phyloP scores from a whole-genome alignment of 2,797 vertebrate genomes.

The Distichodus sexfasciatus region DNA sequence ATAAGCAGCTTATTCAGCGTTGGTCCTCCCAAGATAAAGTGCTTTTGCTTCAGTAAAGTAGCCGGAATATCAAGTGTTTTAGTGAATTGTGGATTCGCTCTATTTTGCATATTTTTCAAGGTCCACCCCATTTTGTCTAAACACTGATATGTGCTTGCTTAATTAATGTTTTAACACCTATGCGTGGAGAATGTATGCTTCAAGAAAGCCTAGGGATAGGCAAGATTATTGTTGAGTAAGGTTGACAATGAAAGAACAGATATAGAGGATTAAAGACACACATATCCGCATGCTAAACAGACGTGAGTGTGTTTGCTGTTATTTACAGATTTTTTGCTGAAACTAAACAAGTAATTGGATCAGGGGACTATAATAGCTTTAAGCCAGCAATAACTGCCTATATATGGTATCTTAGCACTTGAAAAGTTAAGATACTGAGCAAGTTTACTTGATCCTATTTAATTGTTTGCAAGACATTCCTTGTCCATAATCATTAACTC shows the following conservation, averaged over 20 bases:
- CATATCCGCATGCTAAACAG: conserved; percentile 61
- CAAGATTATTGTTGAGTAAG: background rate
- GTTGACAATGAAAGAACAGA: too few relatives aligned
- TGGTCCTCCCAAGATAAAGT: conserved; percentile 61
- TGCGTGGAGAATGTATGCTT: too few relatives aligned
- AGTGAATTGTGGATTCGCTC: conserved; percentile 43
- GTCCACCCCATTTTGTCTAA: background rate
- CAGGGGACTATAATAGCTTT: conserved; percentile 69
- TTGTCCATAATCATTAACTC: too few relatives aligned
- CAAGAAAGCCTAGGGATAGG: background rate
- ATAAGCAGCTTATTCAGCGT: conserved; percentile 71
- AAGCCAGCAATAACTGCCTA: conserved; percentile 51
- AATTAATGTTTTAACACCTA: background rate
- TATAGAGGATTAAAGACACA: too few relatives aligned
- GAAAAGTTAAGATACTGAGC: conserved; percentile 51
- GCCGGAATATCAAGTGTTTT: conserved; percentile 49
- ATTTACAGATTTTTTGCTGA: conserved; percentile 59
- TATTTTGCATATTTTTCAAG: conserved; percentile 16
- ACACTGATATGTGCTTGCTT: background rate
- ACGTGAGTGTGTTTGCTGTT: conserved; percentile 46
- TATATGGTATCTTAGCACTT: conserved; percentile 39
- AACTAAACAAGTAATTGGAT: conserved; percentile 65
- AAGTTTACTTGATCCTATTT: too few relatives aligned
- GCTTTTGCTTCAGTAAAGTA: conserved; percentile 49
- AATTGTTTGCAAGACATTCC: too few relatives aligned